These are phyloP conservation scores for Phengaris alcon DNA, from an alignment of 2,888 invertebrate species.

Conservation along the genomic window DNA sequence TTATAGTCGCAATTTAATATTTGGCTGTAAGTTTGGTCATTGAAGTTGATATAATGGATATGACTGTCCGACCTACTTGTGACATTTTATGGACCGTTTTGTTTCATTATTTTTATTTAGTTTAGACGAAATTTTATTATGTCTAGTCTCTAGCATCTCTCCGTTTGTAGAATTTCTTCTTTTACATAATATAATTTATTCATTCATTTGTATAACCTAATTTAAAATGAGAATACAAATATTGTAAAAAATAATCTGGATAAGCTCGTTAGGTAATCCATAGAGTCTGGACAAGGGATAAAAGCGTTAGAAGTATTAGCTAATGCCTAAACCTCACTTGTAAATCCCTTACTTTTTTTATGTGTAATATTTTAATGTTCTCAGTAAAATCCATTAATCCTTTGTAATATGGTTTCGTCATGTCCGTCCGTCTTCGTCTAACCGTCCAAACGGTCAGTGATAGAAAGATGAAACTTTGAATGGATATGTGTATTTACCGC, in stretches of 20 bases:
- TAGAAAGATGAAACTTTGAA: too few species aligned
- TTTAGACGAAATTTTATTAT: background rate
- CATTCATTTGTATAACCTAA: background rate
- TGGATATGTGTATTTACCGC: too few species aligned
- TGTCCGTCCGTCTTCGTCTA: too few species aligned
- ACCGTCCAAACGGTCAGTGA: too few species aligned
- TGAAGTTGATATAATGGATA: conserved; percentile 1
- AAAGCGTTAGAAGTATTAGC: background rate
- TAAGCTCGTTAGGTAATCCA: background rate
- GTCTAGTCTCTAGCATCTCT: background rate
- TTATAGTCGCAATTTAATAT: conserved; percentile 2
- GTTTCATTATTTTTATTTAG: background rate
- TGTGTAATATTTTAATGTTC: too few species aligned
- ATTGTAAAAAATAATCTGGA: background rate
- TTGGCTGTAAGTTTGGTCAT: background rate
- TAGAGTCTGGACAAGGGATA: background rate
- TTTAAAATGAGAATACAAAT: background rate
- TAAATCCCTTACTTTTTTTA: too few species aligned
- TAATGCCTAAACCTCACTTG: too few species aligned
- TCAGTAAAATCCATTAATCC: too few species aligned
- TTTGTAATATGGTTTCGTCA: too few species aligned
- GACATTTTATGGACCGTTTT: background rate
- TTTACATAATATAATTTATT: too few species aligned
- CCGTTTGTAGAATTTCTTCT: too few species aligned
- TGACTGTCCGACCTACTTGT: conserved; percentile 1